These are phyloP conservation scores for Athripsodes cinereus DNA, from an alignment of 2,888 invertebrate species.

Conservation along the genomic window DNA sequence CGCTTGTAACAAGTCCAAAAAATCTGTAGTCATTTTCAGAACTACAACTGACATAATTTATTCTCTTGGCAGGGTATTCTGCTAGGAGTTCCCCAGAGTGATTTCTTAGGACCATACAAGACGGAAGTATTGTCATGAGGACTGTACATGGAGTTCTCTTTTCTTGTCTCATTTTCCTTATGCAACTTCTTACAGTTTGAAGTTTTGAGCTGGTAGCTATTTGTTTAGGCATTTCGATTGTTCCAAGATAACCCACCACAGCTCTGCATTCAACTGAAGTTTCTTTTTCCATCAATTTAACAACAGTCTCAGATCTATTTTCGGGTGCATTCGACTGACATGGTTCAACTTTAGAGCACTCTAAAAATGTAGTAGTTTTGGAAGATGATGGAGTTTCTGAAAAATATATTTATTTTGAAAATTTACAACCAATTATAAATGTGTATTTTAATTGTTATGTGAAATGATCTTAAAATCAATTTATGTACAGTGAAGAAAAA, in stretches of 20 bases:
- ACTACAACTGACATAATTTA: slow-evolving; percentile 85
- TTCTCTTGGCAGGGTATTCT: slow-evolving; percentile 77
- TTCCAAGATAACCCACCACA: slow-evolving; percentile 90
- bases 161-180: slow-evolving; percentile 82
- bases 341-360: slow-evolving; percentile 41
- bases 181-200: slow-evolving; percentile 78
- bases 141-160: slow-evolving; percentile 81
- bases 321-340: slow-evolving; percentile 1
- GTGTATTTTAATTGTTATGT: not conserved
- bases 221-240: slow-evolving; percentile 91
- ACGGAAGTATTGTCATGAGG: slow-evolving; percentile 75
- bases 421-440: no score
- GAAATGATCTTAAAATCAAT: no score
- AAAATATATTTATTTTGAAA: slow-evolving; percentile 3
- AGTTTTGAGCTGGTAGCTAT: slow-evolving; percentile 67
- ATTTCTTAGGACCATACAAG: slow-evolving; percentile 73
- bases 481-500: no score
- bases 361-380: slow-evolving; percentile 27
- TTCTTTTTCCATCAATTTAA: slow-evolving; percentile 40
- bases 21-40: slow-evolving; percentile 87
- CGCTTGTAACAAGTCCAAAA: slow-evolving; percentile 88
- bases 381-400: slow-evolving; percentile 15
- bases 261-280: slow-evolving; percentile 70
- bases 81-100: slow-evolving; percentile 74
- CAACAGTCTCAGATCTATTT: slow-evolving; percentile 28